A percentile compares a stretch with the other conserved stretches of the same genome.
These are phyloP conservation scores for Brachylomia viminalis DNA, from an alignment of 2,888 invertebrate genomes.

Conservation along the genomic window DNA sequence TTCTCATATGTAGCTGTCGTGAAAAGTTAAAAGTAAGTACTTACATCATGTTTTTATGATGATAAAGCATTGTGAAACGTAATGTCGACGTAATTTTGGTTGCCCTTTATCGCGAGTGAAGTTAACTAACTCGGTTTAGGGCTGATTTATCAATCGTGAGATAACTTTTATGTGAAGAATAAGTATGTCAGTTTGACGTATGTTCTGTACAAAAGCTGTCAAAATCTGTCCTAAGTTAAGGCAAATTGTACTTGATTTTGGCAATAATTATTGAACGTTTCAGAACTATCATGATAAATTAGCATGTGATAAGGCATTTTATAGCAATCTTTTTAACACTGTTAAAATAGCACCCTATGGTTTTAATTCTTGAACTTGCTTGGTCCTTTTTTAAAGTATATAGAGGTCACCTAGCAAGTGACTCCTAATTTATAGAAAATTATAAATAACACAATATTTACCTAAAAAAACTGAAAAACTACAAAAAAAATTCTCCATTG, in stretches of 20 bases:
- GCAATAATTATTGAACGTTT: neutral
- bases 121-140: slow-evolving; percentile 19
- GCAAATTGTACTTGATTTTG: neutral
- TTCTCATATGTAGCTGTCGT: slow-evolving; percentile 2
- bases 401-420: neutral
- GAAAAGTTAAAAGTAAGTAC: slow-evolving; percentile 29
- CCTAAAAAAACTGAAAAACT: neutral
- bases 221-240: neutral
- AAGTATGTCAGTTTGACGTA: too few species aligned
- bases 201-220: too few species aligned
- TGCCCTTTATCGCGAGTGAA: slow-evolving; percentile 2
- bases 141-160: too few species aligned
- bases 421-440: neutral
- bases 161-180: too few species aligned
- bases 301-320: neutral
- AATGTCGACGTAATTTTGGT: slow-evolving; percentile 18
- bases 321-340: neutral
- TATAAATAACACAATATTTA: neutral
- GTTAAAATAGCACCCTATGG: neutral
- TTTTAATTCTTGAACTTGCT: neutral
- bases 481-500: too few species aligned
- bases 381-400: too few species aligned
- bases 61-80: slow-evolving; percentile 40
- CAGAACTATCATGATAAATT: neutral
- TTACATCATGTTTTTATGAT: slow-evolving; percentile 41